A percentile compares a stretch with the other conserved stretches of the same genome.
phyloP scores from a whole-genome alignment of 2,888 invertebrate genomes.

The Argyra leucocephala region DNA sequence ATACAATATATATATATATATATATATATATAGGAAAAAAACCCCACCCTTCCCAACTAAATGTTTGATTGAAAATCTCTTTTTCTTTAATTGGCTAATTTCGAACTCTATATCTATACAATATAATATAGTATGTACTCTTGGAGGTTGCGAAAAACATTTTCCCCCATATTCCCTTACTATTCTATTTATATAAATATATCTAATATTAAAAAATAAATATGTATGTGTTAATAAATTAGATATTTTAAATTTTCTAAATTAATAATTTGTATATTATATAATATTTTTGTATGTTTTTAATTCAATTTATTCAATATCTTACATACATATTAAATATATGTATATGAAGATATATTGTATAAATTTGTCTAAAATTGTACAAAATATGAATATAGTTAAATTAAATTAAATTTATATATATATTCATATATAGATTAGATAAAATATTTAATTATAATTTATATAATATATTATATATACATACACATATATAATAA shows the following conservation, averaged over 20 bases:
- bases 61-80: too few relatives aligned
- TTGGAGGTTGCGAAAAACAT: not conserved
- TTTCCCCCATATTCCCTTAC: not conserved
- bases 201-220: not conserved
- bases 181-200: not conserved
- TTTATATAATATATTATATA: not conserved
- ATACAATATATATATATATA: too few relatives aligned
- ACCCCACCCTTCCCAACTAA: too few relatives aligned
- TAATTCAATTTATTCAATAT: not conserved
- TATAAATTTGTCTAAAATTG: too few relatives aligned
- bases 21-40: too few relatives aligned
- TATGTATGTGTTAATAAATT: conserved; percentile 6
- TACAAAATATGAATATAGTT: too few relatives aligned
- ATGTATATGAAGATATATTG: too few relatives aligned
- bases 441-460: not conserved
- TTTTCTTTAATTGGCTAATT: too few relatives aligned
- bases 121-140: not conserved
- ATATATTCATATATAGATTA: not conserved
- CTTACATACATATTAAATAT: too few relatives aligned
- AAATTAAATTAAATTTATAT: too few relatives aligned
- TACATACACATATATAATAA: not conserved
- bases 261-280: not conserved
- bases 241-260: not conserved
- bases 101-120: too few relatives aligned
- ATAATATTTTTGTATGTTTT: not conserved